phyloP scores from a whole-genome alignment of 2,113 vertebrate genomes.

The Melanerpes formicivorus region DNA sequence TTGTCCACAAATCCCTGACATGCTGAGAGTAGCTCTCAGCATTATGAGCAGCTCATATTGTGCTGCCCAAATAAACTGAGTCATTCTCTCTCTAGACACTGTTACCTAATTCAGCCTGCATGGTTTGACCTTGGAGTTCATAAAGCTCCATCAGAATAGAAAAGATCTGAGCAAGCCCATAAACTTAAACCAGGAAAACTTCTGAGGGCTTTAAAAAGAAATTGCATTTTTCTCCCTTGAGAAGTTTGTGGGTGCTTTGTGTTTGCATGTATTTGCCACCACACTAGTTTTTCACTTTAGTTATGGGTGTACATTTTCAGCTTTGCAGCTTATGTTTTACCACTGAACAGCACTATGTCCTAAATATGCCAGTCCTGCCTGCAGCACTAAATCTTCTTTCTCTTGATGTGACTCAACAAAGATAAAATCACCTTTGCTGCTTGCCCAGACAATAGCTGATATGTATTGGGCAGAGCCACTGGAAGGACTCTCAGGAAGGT shows the following conservation, averaged over 20 bases:
- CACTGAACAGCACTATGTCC: background rate
- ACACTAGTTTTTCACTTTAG: background rate
- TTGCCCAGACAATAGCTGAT: no score
- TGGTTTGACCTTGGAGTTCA: slow-evolving; percentile 49
- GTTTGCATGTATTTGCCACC: background rate
- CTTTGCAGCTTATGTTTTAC: background rate
- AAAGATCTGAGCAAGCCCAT: background rate
- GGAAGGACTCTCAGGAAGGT: no score
- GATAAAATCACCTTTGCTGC: no score
- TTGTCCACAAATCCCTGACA: background rate
- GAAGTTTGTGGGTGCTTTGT: background rate
- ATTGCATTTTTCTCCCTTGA: background rate
- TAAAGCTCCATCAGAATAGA: background rate
- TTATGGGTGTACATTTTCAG: background rate
- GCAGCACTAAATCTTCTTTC: no score
- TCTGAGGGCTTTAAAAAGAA: background rate
- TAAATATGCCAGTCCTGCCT: background rate
- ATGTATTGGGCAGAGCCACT: no score
- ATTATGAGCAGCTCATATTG: background rate
- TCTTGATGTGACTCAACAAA: no score
- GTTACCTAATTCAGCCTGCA: slow-evolving; percentile 33
- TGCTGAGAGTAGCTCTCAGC: background rate
- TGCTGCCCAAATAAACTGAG: slow-evolving; percentile 48
- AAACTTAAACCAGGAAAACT: background rate
- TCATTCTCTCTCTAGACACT: slow-evolving; percentile 50